A percentile compares a stretch with the other conserved stretches of the same genome.
Evolutionary conservation across 2,113 vertebrate genomes (phyloP).

Genomic region (Struthidea cinerea): DNA sequence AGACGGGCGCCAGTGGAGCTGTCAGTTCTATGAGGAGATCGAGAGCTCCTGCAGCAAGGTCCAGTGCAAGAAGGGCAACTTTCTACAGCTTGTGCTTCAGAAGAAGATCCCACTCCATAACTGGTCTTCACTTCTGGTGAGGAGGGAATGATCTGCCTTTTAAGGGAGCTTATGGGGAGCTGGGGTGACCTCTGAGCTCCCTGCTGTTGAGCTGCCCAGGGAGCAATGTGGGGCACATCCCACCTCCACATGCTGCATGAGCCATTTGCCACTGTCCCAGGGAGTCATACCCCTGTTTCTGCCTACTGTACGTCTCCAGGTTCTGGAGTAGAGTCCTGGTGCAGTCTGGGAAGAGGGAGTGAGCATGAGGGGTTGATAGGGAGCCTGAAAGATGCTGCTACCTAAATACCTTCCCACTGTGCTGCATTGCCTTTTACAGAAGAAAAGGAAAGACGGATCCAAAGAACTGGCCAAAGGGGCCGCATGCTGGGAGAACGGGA

Average conservation of each 20-base stretch:
- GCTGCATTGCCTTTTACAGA: conserved; percentile 68
- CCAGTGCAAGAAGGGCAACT: conserved; percentile 86
- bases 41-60: conserved; percentile 90
- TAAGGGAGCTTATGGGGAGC: not conserved
- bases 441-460: conserved; percentile 77
- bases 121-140: conserved; percentile 90
- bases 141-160: not conserved
- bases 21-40: conserved; percentile 89
- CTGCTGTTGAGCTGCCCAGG: not conserved
- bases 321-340: not conserved
- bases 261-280: not conserved
- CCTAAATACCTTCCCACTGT: not conserved
- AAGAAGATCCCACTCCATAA: conserved; percentile 94
- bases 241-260: not conserved
- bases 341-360: not conserved
- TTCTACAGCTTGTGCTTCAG: conserved; percentile 86
- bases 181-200: not conserved
- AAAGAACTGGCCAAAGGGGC: conserved; percentile 67
- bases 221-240: not conserved
- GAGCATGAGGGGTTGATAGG: not conserved
- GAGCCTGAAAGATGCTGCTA: not conserved
- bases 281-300: not conserved
- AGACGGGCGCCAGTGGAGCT: conserved; percentile 95
- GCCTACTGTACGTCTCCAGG: not conserved
- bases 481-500: conserved; percentile 72